phyloP scores from a whole-genome alignment of 2,113 vertebrate genomes.

The Machaerirhynchus nigripectus region DNA sequence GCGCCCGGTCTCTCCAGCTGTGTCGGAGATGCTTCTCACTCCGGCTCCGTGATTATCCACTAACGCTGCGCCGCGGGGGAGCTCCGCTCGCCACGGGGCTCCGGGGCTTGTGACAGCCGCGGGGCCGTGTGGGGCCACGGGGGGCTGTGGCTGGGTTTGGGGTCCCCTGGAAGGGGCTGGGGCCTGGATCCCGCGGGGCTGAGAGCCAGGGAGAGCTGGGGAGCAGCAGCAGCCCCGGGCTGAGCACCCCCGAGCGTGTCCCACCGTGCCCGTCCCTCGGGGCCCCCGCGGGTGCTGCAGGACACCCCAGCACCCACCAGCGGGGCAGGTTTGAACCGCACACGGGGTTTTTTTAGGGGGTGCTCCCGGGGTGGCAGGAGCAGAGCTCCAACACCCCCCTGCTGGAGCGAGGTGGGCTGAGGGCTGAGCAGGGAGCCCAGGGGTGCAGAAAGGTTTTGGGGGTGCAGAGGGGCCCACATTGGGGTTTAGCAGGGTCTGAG shows the following conservation, averaged over 20 bases:
- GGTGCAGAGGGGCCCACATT: rapidly evolving
- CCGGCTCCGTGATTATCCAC: slow-evolving; percentile 52
- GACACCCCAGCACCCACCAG: background rate
- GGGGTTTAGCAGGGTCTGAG: background rate
- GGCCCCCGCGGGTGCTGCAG: background rate
- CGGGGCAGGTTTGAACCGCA: rapidly evolving
- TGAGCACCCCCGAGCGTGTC: background rate
- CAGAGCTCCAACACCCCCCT: background rate
- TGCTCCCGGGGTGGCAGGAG: background rate
- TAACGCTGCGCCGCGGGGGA: background rate
- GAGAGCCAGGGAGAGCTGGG: background rate
- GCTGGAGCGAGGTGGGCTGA: background rate
- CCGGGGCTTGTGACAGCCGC: background rate
- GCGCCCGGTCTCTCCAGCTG: slow-evolving; percentile 15
- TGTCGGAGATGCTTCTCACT: slow-evolving; percentile 20
- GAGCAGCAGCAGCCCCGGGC: rapidly evolving
- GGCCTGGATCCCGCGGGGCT: rapidly evolving
- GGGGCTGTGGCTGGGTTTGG: rapidly evolving
- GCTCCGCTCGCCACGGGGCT: background rate
- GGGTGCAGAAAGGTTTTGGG: background rate
- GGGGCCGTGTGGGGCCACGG: background rate
- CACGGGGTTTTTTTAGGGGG: rapidly evolving
- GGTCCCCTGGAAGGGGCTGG: background rate
- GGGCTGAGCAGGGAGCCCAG: background rate
- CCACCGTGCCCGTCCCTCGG: rapidly evolving